Evolutionary conservation across 2,888 invertebrate species (phyloP).

Genomic region (Eumerus sabulonum): DNA sequence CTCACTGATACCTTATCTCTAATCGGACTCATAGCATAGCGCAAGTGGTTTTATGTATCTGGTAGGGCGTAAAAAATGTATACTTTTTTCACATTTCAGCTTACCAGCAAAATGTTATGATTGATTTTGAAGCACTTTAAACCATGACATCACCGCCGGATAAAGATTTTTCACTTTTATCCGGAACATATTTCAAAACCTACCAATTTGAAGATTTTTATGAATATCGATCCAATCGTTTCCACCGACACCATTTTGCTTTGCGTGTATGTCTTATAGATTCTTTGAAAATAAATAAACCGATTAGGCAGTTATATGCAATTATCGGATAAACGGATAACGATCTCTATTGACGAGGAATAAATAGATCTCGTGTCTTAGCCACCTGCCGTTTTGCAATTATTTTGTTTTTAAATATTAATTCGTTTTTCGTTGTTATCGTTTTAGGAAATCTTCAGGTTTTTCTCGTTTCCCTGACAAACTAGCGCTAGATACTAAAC

Average conservation of each 20-base stretch:
- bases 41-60: not conserved
- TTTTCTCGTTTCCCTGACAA: conserved; percentile 54
- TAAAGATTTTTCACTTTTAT: conserved; percentile 2
- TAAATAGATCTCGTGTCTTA: conserved; percentile 4
- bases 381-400: conserved; percentile 48
- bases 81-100: not conserved
- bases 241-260: conserved; percentile 87
- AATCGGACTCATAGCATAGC: conserved; percentile 24
- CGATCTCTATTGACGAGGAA: not conserved
- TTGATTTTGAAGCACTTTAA: conserved; percentile 1
- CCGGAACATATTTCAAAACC: conserved; percentile 77
- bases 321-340: conserved; percentile 4
- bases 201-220: conserved; percentile 91
- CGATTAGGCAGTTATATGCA: too few species aligned
- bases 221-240: conserved; percentile 89
- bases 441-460: conserved; percentile 22
- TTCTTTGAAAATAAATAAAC: conserved; percentile 5
- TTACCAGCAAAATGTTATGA: not conserved
- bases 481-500: conserved; percentile 29
- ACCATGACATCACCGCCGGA: conserved; percentile 15
- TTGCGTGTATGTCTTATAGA: not conserved
- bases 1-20: conserved; percentile 52
- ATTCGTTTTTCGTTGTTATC: not conserved
- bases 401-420: too few species aligned
- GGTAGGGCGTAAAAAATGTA: conserved; percentile 4